Conservation (phyloP, 2,888 invertebrate genomes). For the Sialis fuliginosa region DNA sequence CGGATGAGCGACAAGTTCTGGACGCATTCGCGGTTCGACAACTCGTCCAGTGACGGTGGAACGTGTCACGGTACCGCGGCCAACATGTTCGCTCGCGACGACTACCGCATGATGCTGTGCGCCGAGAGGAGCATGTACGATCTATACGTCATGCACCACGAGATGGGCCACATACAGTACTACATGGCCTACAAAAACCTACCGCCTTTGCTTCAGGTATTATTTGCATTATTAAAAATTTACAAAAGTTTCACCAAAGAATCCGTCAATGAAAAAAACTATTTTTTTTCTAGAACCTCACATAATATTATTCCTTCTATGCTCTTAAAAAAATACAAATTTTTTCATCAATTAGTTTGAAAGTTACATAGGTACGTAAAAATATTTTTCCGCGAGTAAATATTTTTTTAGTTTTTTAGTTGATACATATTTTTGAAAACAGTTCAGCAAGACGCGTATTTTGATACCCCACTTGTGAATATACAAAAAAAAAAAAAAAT, state of each 20-base stretch:
- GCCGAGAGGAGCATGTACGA: constrained; percentile 39
- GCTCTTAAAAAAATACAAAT: too few relatives aligned
- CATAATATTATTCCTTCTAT: too few relatives aligned
- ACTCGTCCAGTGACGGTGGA: constrained; percentile 13
- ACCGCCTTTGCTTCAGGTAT: constrained; percentile 44
- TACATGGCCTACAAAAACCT: constrained; percentile 48
- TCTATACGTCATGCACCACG: constrained; percentile 50
- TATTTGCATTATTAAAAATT: too few relatives aligned
- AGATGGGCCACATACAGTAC: constrained; percentile 59
- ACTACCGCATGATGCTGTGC: constrained; percentile 51
- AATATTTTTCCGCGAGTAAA: neutral
- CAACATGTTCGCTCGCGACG: constrained; percentile 45
- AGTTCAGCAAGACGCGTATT: too few relatives aligned
- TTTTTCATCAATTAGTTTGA: neutral
- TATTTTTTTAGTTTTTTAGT: neutral
- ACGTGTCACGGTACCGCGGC: constrained; percentile 56
- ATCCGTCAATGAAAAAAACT: too few relatives aligned
- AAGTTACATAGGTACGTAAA: neutral
- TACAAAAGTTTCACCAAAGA: too few relatives aligned
- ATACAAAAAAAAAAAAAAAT: too few relatives aligned
- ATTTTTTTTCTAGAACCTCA: too few relatives aligned
- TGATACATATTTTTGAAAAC: too few relatives aligned
- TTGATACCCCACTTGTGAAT: too few relatives aligned
- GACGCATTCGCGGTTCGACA: constrained; percentile 35
- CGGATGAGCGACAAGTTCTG: constrained; percentile 43